Conservation (phyloP, 2,797 vertebrate genomes). For the Lemur catta region DNA sequence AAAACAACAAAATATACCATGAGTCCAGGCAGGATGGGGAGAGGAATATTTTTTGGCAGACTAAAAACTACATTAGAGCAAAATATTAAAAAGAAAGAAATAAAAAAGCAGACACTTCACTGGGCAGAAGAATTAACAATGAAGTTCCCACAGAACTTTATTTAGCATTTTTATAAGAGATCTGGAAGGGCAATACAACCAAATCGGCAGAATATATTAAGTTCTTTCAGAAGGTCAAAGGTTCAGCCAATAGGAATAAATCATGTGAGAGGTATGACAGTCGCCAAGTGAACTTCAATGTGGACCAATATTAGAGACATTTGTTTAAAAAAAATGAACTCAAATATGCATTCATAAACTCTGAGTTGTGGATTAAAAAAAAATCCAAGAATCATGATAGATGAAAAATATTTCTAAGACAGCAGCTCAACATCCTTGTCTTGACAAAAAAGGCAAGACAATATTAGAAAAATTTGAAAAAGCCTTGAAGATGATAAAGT, state of each 20-base stretch:
- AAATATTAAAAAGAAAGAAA: neutral
- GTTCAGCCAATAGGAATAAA: neutral
- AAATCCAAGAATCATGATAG: neutral
- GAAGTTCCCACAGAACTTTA: neutral
- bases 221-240: neutral
- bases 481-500: neutral
- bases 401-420: neutral
- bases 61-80: neutral
- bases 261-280: neutral
- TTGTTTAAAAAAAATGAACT: conserved; percentile 19
- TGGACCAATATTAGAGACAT: neutral
- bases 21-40: neutral
- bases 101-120: neutral
- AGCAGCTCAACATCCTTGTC: neutral
- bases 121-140: neutral
- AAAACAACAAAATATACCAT: neutral
- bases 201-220: neutral
- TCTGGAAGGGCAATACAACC: neutral
- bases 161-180: neutral
- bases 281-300: neutral
- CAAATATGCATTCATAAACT: neutral
- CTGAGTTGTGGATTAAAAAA: neutral
- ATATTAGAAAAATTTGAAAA: neutral
- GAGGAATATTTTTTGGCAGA: neutral
- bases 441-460: neutral